A percentile compares a stretch with the other conserved stretches of the same genome.
phyloP scores from a whole-genome alignment of 2,888 invertebrate species.

The Meliscaeva auricollis region DNA sequence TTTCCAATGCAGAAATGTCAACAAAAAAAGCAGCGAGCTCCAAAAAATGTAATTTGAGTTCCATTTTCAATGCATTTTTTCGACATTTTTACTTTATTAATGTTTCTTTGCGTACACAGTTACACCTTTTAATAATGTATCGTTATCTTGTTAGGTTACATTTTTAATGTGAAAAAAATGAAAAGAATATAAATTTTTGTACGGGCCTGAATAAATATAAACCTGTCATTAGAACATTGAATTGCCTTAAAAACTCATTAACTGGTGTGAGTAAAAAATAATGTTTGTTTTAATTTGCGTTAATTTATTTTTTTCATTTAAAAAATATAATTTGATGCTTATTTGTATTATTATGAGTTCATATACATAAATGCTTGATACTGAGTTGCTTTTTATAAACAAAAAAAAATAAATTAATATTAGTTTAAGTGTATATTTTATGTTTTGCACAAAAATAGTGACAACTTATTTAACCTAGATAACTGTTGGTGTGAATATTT shows the following conservation, averaged over 20 bases:
- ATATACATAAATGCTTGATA: slow-evolving; percentile 36
- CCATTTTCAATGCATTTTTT: too few species aligned
- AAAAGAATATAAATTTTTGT: not conserved
- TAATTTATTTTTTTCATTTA: slow-evolving; percentile 13
- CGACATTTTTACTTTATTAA: too few species aligned
- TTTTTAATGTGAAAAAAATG: not conserved
- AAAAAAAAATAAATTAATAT: slow-evolving; percentile 16
- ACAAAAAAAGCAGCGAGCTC: too few species aligned
- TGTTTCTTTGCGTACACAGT: too few species aligned
- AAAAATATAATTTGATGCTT: slow-evolving; percentile 34
- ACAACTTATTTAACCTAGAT: slow-evolving; percentile 39
- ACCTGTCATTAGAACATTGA: not conserved
- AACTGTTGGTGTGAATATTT: slow-evolving; percentile 49
- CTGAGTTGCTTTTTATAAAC: slow-evolving; percentile 62
- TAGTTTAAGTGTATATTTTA: slow-evolving; percentile 63
- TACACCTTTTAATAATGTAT: too few species aligned
- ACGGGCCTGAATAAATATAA: not conserved
- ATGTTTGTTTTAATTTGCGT: slow-evolving; percentile 35
- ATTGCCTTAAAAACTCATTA: slow-evolving; percentile 36
- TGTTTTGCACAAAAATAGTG: slow-evolving; percentile 61
- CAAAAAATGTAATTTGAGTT: too few species aligned
- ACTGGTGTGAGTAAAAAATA: slow-evolving; percentile 39
- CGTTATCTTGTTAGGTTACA: not conserved
- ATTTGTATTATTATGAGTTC: slow-evolving; percentile 9
- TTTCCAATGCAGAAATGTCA: too few species aligned